These are phyloP conservation scores for Musca domestica DNA, from an alignment of 1,140 invertebrate species.

Conservation along the genomic window DNA sequence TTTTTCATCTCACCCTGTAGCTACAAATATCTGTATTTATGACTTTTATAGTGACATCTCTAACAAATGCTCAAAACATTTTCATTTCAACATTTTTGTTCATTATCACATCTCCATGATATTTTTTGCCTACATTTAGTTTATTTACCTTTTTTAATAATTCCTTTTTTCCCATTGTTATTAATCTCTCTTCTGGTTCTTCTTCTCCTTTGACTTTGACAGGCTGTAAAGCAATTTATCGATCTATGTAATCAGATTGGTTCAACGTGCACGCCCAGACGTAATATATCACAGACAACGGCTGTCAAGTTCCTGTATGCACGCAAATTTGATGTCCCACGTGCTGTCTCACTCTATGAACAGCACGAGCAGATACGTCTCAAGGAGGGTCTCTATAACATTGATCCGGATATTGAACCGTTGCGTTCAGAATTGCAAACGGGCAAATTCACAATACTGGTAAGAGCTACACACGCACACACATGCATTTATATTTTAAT, in stretches of 20 bases:
- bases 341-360: constrained; percentile 84
- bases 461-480: constrained; percentile 56
- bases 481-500: neutral
- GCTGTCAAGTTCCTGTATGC: constrained; percentile 95
- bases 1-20: too few relatives aligned
- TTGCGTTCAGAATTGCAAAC: constrained; percentile 83
- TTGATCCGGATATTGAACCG: constrained; percentile 78
- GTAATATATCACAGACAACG: constrained; percentile 69
- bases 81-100: too few relatives aligned
- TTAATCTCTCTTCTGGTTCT: constrained; percentile 7
- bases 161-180: neutral
- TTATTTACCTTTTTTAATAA: neutral
- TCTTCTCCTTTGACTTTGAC: constrained; percentile 23
- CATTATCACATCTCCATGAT: too few relatives aligned
- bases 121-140: neutral
- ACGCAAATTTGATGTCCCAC: constrained; percentile 88
- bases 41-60: too few relatives aligned
- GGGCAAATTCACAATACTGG: constrained; percentile 95
- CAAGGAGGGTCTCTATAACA: constrained; percentile 78
- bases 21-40: too few relatives aligned
- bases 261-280: constrained; percentile 36
- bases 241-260: constrained; percentile 52
- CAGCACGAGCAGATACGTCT: constrained; percentile 86
- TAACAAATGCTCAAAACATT: too few relatives aligned
- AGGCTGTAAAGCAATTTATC: constrained; percentile 55